These are phyloP conservation scores for Ceratitis capitata DNA, from an alignment of 1,140 invertebrate genomes.

Conservation along the genomic window DNA sequence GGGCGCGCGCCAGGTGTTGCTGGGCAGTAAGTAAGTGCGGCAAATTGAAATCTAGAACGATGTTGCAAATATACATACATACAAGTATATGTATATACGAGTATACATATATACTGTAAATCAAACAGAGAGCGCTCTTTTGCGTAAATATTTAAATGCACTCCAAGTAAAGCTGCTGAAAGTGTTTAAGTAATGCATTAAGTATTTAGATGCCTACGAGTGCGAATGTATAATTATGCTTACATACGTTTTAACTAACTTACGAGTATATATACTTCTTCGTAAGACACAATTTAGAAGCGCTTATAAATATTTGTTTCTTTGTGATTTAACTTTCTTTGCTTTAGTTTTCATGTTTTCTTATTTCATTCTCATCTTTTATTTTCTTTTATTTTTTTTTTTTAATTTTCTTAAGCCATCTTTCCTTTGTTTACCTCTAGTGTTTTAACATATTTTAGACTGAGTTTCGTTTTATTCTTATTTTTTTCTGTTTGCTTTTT, in stretches of 20 bases:
- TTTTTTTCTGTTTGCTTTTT: background rate
- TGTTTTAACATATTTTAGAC: background rate
- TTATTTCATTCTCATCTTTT: background rate
- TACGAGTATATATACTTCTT: too few relatives aligned
- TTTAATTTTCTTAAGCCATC: background rate
- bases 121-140: background rate
- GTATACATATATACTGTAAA: too few relatives aligned
- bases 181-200: too few relatives aligned
- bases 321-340: background rate
- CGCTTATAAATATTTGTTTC: too few relatives aligned
- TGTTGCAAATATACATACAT: background rate
- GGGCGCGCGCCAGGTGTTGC: background rate
- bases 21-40: background rate
- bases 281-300: too few relatives aligned
- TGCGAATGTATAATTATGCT: too few relatives aligned
- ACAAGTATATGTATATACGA: too few relatives aligned
- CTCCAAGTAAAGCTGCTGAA: too few relatives aligned
- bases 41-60: background rate
- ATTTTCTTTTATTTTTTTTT: background rate
- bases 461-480: background rate
- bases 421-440: background rate
- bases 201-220: too few relatives aligned
- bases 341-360: background rate
- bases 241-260: too few relatives aligned
- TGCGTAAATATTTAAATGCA: background rate